Conservation (phyloP, 1,140 invertebrate genomes). For the Dendrolimus punctatus region DNA sequence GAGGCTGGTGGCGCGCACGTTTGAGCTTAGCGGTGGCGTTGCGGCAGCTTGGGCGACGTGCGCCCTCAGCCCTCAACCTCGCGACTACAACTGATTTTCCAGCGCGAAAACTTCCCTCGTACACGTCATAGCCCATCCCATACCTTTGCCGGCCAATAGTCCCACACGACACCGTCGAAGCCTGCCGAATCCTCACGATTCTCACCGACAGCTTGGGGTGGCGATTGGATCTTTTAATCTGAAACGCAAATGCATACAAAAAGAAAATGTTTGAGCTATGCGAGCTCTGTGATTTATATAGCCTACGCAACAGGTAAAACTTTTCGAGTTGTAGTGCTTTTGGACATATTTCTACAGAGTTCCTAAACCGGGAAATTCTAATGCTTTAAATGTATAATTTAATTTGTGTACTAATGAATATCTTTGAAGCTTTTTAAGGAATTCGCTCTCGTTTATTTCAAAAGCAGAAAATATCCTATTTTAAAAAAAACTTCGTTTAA, state of each 20-base stretch:
- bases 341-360: slow-evolving; percentile 1
- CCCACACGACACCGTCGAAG: slow-evolving; percentile 25
- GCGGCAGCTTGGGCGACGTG: slow-evolving; percentile 13
- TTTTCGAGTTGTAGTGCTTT: slow-evolving; percentile 13
- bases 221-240: slow-evolving; percentile 70
- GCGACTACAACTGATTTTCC: slow-evolving; percentile 61
- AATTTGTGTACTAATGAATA: not conserved
- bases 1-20: slow-evolving; percentile 29
- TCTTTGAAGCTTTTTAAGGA: too few species aligned
- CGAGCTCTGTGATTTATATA: slow-evolving; percentile 36
- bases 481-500: too few species aligned
- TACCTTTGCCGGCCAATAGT: slow-evolving; percentile 45
- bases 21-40: slow-evolving; percentile 17
- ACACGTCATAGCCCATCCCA: slow-evolving; percentile 65
- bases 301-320: slow-evolving; percentile 60
- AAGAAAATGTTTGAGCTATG: slow-evolving; percentile 59
- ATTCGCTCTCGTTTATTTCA: too few species aligned
- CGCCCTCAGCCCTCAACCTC: slow-evolving; percentile 43
- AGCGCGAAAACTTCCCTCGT: slow-evolving; percentile 66
- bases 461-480: too few species aligned
- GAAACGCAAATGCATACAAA: slow-evolving; percentile 68
- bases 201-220: slow-evolving; percentile 45
- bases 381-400: slow-evolving; percentile 2
- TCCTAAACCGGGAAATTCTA: not conserved
- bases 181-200: slow-evolving; percentile 37